A percentile compares a stretch with the other conserved stretches of the same genome.
Conservation (phyloP, 2,113 vertebrate genomes). For the Naja naja region DNA sequence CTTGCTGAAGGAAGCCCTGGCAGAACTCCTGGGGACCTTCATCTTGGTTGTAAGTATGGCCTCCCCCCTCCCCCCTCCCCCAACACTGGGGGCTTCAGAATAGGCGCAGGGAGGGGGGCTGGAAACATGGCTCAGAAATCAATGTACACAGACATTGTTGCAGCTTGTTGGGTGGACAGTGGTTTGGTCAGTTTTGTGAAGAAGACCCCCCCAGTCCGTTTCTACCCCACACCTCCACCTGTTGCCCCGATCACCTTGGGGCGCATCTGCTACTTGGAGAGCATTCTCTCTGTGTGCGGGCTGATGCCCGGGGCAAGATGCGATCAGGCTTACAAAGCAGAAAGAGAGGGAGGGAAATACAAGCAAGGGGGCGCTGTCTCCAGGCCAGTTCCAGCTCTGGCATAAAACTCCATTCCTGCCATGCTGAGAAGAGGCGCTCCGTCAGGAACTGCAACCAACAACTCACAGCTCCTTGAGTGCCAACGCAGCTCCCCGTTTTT, state of each 20-base stretch:
- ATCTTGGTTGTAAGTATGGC: constrained; percentile 89
- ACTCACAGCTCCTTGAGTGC: not conserved
- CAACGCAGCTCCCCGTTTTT: not conserved
- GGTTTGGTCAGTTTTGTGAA: not conserved
- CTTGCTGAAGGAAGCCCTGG: constrained; percentile 85
- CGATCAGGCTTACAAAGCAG: not conserved
- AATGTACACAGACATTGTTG: accelerated
- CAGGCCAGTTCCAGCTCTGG: not conserved
- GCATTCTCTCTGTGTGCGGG: not conserved
- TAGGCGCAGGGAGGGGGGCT: not conserved
- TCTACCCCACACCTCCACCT: not conserved
- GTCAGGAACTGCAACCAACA: not conserved
- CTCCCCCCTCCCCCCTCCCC: constrained; percentile 29
- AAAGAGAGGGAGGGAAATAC: not conserved
- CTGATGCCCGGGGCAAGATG: not conserved
- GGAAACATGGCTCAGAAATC: not conserved
- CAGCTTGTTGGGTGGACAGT: not conserved
- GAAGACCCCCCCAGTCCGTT: not conserved
- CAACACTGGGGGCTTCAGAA: not conserved
- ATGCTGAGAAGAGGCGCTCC: too few species aligned
- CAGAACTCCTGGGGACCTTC: constrained; percentile 92
- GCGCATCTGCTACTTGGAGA: too few species aligned
- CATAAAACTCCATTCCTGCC: not conserved
- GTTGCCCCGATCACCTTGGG: too few species aligned
- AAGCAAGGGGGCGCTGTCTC: not conserved